Conservation (phyloP, 1,140 invertebrate species). For the Hylyphantes graminicola region DNA sequence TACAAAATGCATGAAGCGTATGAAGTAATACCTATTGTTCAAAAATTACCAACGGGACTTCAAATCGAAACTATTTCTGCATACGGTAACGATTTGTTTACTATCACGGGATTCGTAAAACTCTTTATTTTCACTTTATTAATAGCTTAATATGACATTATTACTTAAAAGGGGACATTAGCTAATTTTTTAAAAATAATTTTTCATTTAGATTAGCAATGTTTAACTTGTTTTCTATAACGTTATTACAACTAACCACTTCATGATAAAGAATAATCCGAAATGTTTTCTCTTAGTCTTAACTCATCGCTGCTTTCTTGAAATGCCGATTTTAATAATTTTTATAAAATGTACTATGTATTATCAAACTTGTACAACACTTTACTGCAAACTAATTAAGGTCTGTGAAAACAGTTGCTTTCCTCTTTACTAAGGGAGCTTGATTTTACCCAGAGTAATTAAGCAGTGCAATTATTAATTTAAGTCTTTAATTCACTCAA, state of each 20-base stretch:
- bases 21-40: conserved; percentile 77
- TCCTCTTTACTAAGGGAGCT: no score
- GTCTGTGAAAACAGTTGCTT: no score
- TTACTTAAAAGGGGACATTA: not conserved
- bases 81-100: conserved; percentile 77
- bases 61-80: conserved; percentile 92
- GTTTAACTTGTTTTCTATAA: not conserved
- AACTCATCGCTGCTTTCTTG: no score
- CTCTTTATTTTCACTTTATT: conserved; percentile 12
- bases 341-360: no score
- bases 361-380: no score
- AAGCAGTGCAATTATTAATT: no score
- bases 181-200: not conserved
- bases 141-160: conserved; percentile 8
- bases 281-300: no score
- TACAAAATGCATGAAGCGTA: conserved; percentile 88
- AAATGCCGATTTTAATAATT: no score
- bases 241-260: not conserved
- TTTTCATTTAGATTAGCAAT: not conserved
- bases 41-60: conserved; percentile 79
- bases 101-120: not conserved
- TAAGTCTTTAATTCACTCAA: no score
- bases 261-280: not conserved
- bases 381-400: no score
- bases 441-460: no score